phyloP scores from a whole-genome alignment of 2,888 invertebrate genomes.

The Pachydiplax longipennis region DNA sequence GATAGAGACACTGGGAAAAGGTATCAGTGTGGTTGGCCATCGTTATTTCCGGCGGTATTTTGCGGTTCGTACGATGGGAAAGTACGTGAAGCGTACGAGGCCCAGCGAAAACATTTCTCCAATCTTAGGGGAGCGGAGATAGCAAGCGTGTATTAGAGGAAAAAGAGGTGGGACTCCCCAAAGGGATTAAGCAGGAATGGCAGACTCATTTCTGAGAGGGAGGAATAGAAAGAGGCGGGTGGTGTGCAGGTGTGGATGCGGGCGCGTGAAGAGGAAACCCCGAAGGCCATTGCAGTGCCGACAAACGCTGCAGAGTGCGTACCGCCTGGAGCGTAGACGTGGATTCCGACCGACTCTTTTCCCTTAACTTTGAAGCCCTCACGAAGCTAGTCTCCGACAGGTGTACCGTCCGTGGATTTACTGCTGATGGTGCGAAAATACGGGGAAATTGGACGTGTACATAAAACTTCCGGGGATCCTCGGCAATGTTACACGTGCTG shows the following conservation, averaged over 20 bases:
- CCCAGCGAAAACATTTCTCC: too few relatives aligned
- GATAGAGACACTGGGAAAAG: neutral
- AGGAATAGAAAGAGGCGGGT: neutral
- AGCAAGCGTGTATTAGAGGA: neutral
- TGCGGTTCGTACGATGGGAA: neutral
- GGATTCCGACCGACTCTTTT: neutral
- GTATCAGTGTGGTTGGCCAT: neutral
- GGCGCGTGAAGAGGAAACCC: neutral
- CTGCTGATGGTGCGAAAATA: too few relatives aligned
- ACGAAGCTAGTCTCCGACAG: neutral
- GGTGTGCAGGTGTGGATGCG: neutral
- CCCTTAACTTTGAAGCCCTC: neutral
- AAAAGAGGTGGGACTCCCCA: neutral
- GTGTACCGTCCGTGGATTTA: too few relatives aligned
- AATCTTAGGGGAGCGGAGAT: neutral
- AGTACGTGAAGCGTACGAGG: neutral
- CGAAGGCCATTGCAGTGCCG: neutral
- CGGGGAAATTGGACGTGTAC: too few relatives aligned
- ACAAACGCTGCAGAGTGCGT: neutral
- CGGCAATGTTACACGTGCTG: too few relatives aligned
- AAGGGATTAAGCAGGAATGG: conserved; percentile 21
- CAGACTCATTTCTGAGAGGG: neutral
- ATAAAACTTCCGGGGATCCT: too few relatives aligned
- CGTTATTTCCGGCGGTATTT: neutral
- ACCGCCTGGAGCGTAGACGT: neutral